Evolutionary conservation across 1,140 invertebrate species (phyloP), one percentile per base, ranked within the genome.

Genomic region (Ylistrum balloti): DNA sequence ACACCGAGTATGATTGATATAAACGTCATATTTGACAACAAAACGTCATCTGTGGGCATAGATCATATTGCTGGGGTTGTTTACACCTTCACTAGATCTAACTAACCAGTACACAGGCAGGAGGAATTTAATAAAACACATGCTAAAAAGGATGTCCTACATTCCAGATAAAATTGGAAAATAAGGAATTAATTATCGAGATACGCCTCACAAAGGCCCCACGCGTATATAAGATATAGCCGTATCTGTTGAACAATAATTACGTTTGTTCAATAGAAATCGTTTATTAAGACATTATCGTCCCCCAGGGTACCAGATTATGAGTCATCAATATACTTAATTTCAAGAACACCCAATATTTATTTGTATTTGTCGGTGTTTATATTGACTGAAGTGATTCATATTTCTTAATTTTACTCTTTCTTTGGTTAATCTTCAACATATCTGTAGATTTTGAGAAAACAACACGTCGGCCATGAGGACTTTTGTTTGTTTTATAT

Each of bases 111-210:
- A 28, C 1, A 74, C 22, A 28, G 11, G 20, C 45, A 20, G n/a
- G 45, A 74, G n/a, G 56, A 74, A 74, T 74, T 74, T 74, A 74
- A 74, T 74, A 74, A 74, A 74, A n/a, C 56, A 28, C 22, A 28
- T n/a, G 11, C 56, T 28, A 28, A 74, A n/a, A 5, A 28, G 56
- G 22, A 74, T 74, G 3, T 28, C 22, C 56, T n/a, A 11, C 9
- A 74, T 74, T 74, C 56, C 56, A 74, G 5, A 74, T 5, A 11
- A 74, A 74, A 74, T 74, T 74, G 56, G 56, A 74, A 74, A 74
- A 74, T 74, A 74, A n/a, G 56, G 56, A 74, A 74, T 74, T 74
- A 74, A 74, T 74, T 74, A 74, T 74, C 56, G 22, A 74, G 56
- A 74, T 74, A n/a, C 9, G 5, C n/a, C 56, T 74, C 9, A 74